Base-by-base conservation (phyloP, 1,140 invertebrate genomes). In the Teleopsis dalmanni region DNA sequence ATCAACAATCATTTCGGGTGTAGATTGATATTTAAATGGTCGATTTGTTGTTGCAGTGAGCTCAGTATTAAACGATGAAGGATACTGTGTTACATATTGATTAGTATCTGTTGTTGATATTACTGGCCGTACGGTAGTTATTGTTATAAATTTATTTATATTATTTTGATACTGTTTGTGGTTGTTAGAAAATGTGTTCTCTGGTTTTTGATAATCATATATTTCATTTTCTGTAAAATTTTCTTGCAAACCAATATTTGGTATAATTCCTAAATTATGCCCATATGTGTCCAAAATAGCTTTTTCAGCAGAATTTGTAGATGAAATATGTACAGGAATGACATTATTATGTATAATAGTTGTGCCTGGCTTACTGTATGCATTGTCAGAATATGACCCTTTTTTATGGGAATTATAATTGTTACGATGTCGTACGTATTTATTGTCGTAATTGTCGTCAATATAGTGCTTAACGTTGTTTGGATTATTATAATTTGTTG, bases 341-440 rank as follows among this genome's bases (percentile, higher is more conserved):
- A 70, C 61, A 44, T 70, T 70, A 37, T 70, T 70, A 53, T 70
- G 66, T 5, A 70, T 69, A n/a, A 69, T 70, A 6, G 66, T 66
- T 0, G 62, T 66, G 16, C 48, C 51, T 1, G 65, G 59, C 11
- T 51, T 46, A 11, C 31, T 40, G 18, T 35, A 43, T 16, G 29
- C 25, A n/a, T 33, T 18, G 10, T 21, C 23, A 27, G 0, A 43
- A 35, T 36, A 33, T 19, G 36, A 35, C 33, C 10, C 34, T 27
- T 45, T 42, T 25, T 44, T 37, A 18, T 45, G 41, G 0, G 21
- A 21, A 3, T 38, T n/a, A 5, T 27, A 25, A 29, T 44, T 44
- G 29, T 29, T 29, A 4, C 31, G 27, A 46, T 36, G 18, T 14
- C 44, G 35, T 2, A 21, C 22, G 19, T 13, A 23, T 18, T 16